Evolutionary conservation across 2,888 invertebrate species (phyloP).

Genomic region (Drosophila cognata): DNA sequence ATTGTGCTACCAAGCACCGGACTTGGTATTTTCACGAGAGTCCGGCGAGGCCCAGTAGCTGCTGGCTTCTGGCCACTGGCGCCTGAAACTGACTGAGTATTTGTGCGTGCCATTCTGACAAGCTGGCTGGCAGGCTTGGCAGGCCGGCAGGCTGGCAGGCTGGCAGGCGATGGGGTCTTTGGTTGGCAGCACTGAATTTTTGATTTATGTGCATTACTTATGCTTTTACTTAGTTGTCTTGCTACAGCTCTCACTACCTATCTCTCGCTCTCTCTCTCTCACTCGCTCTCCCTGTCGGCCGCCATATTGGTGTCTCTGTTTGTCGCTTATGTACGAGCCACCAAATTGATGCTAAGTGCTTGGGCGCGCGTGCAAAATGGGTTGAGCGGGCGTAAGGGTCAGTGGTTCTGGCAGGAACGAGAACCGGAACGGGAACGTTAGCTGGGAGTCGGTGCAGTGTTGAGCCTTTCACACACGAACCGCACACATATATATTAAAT

Average conservation of each 20-base stretch:
- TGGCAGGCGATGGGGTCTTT: conserved; percentile 22
- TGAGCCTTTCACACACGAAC: conserved; percentile 66
- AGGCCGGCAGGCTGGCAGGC: background rate
- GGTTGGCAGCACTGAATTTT: conserved; percentile 81
- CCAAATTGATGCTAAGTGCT: conserved; percentile 79
- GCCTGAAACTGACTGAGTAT: conserved; percentile 67
- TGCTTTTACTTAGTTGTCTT: conserved; percentile 80
- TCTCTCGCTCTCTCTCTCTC: background rate
- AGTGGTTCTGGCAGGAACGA: conserved; percentile 2
- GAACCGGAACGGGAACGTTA: background rate
- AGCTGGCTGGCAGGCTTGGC: conserved; percentile 39
- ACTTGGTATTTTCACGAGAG: conserved; percentile 58
- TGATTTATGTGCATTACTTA: conserved; percentile 84
- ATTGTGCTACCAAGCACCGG: conserved; percentile 67
- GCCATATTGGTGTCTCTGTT: conserved; percentile 40
- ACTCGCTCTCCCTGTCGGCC: background rate
- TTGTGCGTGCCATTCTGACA: conserved; percentile 80
- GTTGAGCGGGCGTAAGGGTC: conserved; percentile 49
- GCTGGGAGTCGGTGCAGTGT: conserved; percentile 27
- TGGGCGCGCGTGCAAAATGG: conserved; percentile 77
- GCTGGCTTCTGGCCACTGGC: background rate
- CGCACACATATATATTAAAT: conserved; percentile 66
- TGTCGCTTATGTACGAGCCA: conserved; percentile 67
- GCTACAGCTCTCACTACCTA: conserved; percentile 15
- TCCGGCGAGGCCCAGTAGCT: conserved; percentile 6